A percentile compares a stretch with the other conserved stretches of the same genome.
Conservation (phyloP, 2,888 invertebrate species). For the Odontothrips loti region DNA sequence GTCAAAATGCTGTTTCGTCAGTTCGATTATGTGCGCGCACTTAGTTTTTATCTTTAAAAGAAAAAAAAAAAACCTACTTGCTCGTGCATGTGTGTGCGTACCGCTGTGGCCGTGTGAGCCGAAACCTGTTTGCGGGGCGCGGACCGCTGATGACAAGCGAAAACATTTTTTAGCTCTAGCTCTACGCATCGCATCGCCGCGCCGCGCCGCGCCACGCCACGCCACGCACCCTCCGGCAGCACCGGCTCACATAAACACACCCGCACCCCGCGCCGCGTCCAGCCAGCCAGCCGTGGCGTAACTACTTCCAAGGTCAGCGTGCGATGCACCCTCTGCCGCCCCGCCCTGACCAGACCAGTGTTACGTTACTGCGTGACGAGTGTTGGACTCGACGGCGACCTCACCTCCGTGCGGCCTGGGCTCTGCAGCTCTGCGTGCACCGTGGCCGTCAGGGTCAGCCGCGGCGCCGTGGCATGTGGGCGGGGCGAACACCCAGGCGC, state of each 20-base stretch:
- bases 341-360: neutral
- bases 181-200: too few relatives aligned
- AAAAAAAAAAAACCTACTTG: too few relatives aligned
- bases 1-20: too few relatives aligned
- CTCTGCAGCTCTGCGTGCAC: neutral
- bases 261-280: neutral
- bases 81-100: too few relatives aligned
- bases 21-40: too few relatives aligned
- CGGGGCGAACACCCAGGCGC: neutral
- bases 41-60: too few relatives aligned
- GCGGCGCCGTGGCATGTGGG: neutral
- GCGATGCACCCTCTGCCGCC: neutral
- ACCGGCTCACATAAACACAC: neutral
- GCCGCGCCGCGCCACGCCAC: neutral
- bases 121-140: neutral
- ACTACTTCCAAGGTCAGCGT: neutral
- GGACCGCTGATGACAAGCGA: neutral
- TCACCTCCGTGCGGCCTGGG: neutral
- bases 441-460: neutral
- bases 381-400: neutral
- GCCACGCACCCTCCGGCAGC: neutral
- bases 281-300: neutral
- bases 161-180: neutral
- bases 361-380: neutral
- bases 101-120: too few relatives aligned